phyloP scores from a whole-genome alignment of 2,888 invertebrate genomes.

The Epinotia demarniana region DNA sequence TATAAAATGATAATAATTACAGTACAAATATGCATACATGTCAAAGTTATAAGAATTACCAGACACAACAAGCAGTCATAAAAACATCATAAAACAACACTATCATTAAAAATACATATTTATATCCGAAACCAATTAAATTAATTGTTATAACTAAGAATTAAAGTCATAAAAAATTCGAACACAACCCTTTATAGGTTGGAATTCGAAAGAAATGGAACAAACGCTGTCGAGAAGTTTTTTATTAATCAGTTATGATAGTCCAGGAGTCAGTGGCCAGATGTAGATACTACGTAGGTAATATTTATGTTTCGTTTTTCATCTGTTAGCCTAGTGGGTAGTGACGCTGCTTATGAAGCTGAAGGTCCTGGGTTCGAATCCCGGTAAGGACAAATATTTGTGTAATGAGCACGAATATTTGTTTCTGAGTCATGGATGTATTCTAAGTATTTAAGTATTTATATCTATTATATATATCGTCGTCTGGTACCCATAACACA shows the following conservation, averaged over 20 bases:
- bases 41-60: too few relatives aligned
- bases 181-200: constrained; percentile 31
- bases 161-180: constrained; percentile 28
- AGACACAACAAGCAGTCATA: background rate
- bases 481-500: too few relatives aligned
- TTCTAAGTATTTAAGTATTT: too few relatives aligned
- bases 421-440: too few relatives aligned
- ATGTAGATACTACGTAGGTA: background rate
- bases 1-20: too few relatives aligned
- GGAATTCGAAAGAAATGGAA: constrained; percentile 15
- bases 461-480: too few relatives aligned
- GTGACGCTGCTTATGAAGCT: too few relatives aligned
- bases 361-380: too few relatives aligned
- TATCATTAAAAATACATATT: constrained; percentile 31
- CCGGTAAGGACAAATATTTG: too few relatives aligned
- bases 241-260: constrained; percentile 25
- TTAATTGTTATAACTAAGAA: constrained; percentile 26
- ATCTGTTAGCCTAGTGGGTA: too few relatives aligned
- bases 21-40: too few relatives aligned
- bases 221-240: constrained; percentile 29
- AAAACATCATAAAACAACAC: background rate
- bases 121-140: constrained; percentile 2
- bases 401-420: too few relatives aligned
- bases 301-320: background rate
- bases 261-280: background rate